Base-by-base conservation (phyloP, 2,888 invertebrate species). In the Acrobasis repandana region DNA sequence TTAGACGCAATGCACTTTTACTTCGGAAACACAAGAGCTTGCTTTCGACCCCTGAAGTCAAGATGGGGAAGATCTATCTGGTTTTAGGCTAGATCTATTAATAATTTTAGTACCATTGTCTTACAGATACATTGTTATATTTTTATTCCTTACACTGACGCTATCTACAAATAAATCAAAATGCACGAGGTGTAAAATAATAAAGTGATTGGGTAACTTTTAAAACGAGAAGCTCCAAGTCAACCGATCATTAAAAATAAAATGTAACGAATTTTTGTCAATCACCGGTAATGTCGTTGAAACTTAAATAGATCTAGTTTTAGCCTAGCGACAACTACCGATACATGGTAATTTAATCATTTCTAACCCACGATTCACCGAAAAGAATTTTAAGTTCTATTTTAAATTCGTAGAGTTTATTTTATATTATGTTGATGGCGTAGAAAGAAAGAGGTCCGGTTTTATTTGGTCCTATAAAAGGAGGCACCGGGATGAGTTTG, bases 391-490 rank as follows among this genome's bases (percentile, higher is more conserved):
- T 4, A 34, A 52, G 52, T 36, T 52, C 36, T 16, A 52, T 34
- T 33, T 51, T 36, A 36, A 34, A 52, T 15, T 34, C 3, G n/a
- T 51, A 34, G n/a, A 15, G 50, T 15, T 28, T 36, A 52, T 36
- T 52, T 52, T 36, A 36, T 52, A 1, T 8, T 52, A 16, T 52
- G 52, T 52, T 16, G 16, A 36, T 34, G n/a, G 16, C 16, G 15
- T 36, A 36, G 34, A 52, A 50, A 52, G 52, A 52, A 52, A 52
- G 36, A 52, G 52, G 52, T 52, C 52, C 52, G 52, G 52, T 52
- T 52, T 52, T 52, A 52, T n/a, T 52, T 52, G 9, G 34, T 28
- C 50, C 20, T 52, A 52, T 52, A 52, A 52, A 52, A 34, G 4
- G 34, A 52, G 36, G 15, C 14, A 46, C 15, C 28, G 28, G 56